These are phyloP conservation scores for Pampusana beccarii DNA, from an alignment of 2,113 vertebrate species.

Conservation along the genomic window DNA sequence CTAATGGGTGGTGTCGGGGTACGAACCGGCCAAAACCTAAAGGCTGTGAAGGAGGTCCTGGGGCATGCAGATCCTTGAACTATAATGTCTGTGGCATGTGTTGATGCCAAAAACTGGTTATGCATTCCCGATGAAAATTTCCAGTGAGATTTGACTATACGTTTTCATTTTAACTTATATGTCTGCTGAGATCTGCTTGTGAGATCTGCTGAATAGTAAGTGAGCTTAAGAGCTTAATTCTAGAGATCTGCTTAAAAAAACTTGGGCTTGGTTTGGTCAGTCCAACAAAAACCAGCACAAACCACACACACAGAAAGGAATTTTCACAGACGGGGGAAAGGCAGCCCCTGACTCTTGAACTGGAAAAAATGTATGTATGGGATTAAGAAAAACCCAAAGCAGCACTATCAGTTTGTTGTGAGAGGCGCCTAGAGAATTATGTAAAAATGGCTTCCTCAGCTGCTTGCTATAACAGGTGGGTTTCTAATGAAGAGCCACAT, in stretches of 20 bases:
- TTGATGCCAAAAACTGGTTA: neutral
- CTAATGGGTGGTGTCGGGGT: neutral
- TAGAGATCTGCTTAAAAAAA: neutral
- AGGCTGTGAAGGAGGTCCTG: neutral
- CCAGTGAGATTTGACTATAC: neutral
- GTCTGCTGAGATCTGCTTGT: neutral
- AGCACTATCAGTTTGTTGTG: neutral
- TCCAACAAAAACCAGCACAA: neutral
- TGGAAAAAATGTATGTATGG: neutral
- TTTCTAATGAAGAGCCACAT: conserved; percentile 31
- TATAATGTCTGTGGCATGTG: neutral
- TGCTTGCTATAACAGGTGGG: conserved; percentile 58
- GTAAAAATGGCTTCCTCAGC: conserved; percentile 58
- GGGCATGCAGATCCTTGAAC: neutral
- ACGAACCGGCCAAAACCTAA: neutral
- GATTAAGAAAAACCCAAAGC: conserved; percentile 38
- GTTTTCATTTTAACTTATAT: neutral
- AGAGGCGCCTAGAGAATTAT: conserved; percentile 54
- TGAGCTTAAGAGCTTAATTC: neutral
- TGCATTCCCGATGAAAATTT: neutral
- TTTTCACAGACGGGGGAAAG: neutral
- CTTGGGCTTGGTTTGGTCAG: neutral
- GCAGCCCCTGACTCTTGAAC: neutral
- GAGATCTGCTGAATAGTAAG: neutral
- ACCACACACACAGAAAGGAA: neutral